phyloP scores from a whole-genome alignment of 1,140 invertebrate genomes.

The Steinernema feltiae region DNA sequence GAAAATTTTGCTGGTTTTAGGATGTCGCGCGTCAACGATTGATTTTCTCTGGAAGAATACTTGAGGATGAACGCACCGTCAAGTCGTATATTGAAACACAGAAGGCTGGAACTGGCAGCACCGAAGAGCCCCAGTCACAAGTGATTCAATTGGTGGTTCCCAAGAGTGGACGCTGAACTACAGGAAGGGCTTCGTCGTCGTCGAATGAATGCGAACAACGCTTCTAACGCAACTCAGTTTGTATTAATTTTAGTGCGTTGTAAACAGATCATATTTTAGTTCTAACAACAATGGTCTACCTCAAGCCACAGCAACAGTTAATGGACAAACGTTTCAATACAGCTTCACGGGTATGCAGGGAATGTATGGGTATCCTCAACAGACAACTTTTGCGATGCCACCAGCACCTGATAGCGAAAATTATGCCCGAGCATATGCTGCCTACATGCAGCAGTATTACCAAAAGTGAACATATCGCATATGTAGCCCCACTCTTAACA shows the following conservation, averaged over 20 bases:
- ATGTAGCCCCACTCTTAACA: not conserved
- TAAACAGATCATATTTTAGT: too few relatives aligned
- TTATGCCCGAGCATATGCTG: not conserved
- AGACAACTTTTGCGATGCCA: not conserved
- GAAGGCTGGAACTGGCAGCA: constrained; percentile 30
- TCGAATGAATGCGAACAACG: not conserved
- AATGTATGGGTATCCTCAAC: constrained; percentile 7
- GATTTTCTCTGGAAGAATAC: constrained; percentile 15
- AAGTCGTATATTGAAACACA: constrained; percentile 14
- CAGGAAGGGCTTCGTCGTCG: not conserved
- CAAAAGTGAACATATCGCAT: not conserved
- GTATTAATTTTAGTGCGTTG: not conserved
- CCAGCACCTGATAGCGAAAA: not conserved
- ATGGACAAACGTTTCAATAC: not conserved
- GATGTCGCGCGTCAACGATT: not conserved
- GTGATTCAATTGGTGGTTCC: constrained; percentile 5
- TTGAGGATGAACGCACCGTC: constrained; percentile 10
- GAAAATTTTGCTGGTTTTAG: not conserved
- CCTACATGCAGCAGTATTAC: constrained; percentile 9
- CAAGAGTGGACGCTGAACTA: not conserved
- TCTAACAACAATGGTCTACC: too few relatives aligned
- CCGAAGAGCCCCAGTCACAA: not conserved
- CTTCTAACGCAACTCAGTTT: not conserved
- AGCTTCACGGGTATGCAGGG: not conserved
- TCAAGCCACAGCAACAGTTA: not conserved